Base-by-base conservation (phyloP, 2,797 vertebrate species). In the Notolabrus celidotus region DNA sequence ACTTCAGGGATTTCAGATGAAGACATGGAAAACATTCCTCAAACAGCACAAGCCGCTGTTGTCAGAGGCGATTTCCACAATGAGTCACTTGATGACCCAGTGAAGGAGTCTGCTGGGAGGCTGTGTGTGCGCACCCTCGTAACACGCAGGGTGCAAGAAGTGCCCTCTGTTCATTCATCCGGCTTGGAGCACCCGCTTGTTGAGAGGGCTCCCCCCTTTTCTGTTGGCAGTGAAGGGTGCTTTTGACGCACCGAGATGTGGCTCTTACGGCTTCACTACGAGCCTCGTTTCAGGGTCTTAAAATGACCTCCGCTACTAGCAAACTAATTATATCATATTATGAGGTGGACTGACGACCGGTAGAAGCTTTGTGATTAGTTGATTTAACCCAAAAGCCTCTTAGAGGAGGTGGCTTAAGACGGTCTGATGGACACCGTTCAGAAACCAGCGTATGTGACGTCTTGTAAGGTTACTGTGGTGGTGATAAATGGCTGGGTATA, bases 11-110 rank as follows among this genome's bases (percentile, higher is more conserved):
- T 85, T 91, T 92, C 77, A 19, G 82, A 88, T 93, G 92, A 94
- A 92, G 89, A 91, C 92, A 93, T 94, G 94, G 93, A 94, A 95
- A 94, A 94, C 89, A 93, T 94, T 93, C 90, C 85, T 90, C 79
- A 79, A 88, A 87, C 90, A 66, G 88, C 80, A 89, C 86, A 90
- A 87, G 88, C 87, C 82, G 85, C 92, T 89, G 90, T 90, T 94
- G 90, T 94, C 89, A 86, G 91, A 92, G 89, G 88, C 83, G 68
- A 89, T 82, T 85, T 90, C 57, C 80, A 92, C 90, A 92, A 90
- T 91, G 91, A 92, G 58, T 92, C 91, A 92, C 88, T 92, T 91
- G 90, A 90, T 90, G 88, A 89, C 83, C 89, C 68, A 53, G 70
- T 61, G 76, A 80, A 72, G 80, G 83, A 79, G 82, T 80, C 80